phyloP scores from a whole-genome alignment of 2,113 vertebrate species.

The Cyphomyrus plagiostoma region DNA sequence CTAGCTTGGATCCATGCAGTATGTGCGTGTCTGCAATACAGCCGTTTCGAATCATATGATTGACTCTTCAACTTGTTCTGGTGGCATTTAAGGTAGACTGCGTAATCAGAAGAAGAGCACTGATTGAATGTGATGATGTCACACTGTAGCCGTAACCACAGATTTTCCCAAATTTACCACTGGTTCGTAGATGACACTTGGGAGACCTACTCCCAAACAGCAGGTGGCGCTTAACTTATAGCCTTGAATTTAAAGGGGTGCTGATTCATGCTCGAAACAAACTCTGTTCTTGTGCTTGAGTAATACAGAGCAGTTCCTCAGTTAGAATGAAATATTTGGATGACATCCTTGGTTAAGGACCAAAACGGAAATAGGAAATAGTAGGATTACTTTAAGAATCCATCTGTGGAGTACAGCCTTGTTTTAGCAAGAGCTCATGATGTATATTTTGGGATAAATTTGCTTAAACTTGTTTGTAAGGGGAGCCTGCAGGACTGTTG shows the following conservation, averaged over 20 bases:
- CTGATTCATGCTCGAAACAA: background rate
- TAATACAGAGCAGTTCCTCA: background rate
- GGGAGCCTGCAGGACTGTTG: background rate
- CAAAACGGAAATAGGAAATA: background rate
- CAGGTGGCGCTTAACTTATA: background rate
- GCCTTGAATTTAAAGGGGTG: background rate
- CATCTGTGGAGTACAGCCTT: background rate
- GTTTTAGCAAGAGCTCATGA: background rate
- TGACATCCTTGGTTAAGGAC: background rate
- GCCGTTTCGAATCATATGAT: background rate
- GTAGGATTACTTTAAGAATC: background rate
- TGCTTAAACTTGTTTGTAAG: background rate
- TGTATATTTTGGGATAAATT: background rate
- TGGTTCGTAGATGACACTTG: background rate
- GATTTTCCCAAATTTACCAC: background rate
- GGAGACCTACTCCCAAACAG: background rate
- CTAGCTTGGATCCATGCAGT: background rate
- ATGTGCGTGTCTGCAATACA: background rate
- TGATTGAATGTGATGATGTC: background rate
- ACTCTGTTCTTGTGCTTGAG: background rate
- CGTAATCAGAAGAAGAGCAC: background rate
- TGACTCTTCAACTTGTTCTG: background rate
- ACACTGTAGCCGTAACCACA: background rate
- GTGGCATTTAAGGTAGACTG: background rate
- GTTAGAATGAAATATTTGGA: background rate